Evolutionary conservation across 1,140 invertebrate genomes (phyloP).

Genomic region (Luehdorfia chinensis): DNA sequence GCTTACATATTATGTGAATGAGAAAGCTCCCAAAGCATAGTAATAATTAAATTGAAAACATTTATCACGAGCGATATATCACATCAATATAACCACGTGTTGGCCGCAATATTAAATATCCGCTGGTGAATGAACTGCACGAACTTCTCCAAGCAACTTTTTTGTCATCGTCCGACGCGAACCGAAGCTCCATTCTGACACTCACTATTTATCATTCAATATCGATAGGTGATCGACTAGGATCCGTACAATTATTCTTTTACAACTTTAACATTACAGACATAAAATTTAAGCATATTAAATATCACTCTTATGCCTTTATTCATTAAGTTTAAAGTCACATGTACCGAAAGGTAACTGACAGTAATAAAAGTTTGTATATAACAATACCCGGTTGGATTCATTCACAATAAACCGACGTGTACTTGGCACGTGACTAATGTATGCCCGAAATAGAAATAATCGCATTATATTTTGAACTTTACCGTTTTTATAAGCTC

Average conservation of each 20-base stretch:
- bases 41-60: too few species aligned
- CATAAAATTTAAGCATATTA: neutral
- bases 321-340: too few species aligned
- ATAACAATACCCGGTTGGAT: slow-evolving; percentile 44
- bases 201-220: slow-evolving; percentile 55
- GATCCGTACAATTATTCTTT: slow-evolving; percentile 47
- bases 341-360: too few species aligned
- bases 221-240: slow-evolving; percentile 58
- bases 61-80: too few species aligned
- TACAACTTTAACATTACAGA: slow-evolving; percentile 22
- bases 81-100: too few species aligned
- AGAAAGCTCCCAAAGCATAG: too few species aligned
- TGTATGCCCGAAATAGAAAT: slow-evolving; percentile 24
- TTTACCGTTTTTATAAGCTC: slow-evolving; percentile 20
- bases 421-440: slow-evolving; percentile 27
- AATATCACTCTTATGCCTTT: too few species aligned
- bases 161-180: slow-evolving; percentile 37
- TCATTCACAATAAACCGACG: slow-evolving; percentile 41
- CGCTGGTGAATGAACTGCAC: slow-evolving; percentile 43
- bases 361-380: slow-evolving; percentile 26
- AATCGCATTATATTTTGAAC: slow-evolving; percentile 28
- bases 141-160: slow-evolving; percentile 34
- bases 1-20: too few species aligned
- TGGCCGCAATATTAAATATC: slow-evolving; percentile 23
- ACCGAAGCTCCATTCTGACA: slow-evolving; percentile 38